Percentiles rank a stretch among this genome's conserved stretches.
These are phyloP conservation scores for Eufriesea mexicana DNA, from an alignment of 1,140 invertebrate genomes.

Conservation along the genomic window DNA sequence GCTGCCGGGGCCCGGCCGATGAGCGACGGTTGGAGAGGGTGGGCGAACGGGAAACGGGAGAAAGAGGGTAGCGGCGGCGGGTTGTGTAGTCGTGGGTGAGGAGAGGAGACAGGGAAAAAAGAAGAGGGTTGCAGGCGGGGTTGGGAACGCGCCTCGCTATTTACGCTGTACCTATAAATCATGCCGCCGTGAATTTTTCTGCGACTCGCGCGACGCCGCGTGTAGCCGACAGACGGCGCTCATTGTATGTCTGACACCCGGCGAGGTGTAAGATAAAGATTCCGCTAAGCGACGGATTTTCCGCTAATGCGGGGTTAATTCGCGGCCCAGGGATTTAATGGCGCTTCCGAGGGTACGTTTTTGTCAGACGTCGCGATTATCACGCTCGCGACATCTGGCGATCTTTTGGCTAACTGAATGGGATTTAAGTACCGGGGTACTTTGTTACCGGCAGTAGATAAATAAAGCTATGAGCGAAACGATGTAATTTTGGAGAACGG, in stretches of 20 bases:
- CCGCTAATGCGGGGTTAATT: not conserved
- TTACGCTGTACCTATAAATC: constrained; percentile 70
- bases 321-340: not conserved
- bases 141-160: constrained; percentile 53
- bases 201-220: constrained; percentile 52
- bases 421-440: no score
- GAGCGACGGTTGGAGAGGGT: constrained; percentile 17
- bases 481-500: no score
- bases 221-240: not conserved
- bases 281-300: not conserved
- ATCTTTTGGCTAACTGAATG: no score
- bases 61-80: not conserved
- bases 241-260: not conserved
- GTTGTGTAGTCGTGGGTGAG: not conserved
- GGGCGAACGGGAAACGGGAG: constrained; percentile 39
- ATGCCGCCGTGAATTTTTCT: constrained; percentile 62
- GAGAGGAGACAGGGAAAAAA: not conserved
- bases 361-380: not conserved
- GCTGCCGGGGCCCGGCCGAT: constrained; percentile 22
- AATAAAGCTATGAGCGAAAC: no score
- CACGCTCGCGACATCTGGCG: no score
- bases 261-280: not conserved
- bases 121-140: no score
- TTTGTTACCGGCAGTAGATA: no score
- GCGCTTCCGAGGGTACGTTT: not conserved